These are phyloP conservation scores for Gambusia holbrooki DNA, from an alignment of 2,113 vertebrate genomes.

Conservation along the genomic window DNA sequence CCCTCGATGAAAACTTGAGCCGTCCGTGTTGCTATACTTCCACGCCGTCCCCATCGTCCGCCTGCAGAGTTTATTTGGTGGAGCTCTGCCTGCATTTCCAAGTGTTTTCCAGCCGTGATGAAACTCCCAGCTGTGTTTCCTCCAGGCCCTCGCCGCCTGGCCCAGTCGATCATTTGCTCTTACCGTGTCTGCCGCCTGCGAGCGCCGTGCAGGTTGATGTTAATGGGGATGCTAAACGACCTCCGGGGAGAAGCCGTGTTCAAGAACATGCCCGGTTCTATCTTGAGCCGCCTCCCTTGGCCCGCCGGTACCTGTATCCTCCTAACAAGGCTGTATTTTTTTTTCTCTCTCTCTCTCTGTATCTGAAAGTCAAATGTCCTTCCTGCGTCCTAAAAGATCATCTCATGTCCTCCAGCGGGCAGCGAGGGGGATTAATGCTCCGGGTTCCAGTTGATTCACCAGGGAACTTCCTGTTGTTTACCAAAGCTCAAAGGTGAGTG, in stretches of 20 bases:
- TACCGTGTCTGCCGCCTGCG: conserved; percentile 80
- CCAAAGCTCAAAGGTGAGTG: conserved; percentile 71
- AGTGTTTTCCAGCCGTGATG: conserved; percentile 18
- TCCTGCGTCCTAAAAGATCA: conserved; percentile 33
- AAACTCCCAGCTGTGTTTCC: conserved; percentile 34
- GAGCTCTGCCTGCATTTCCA: conserved; percentile 6
- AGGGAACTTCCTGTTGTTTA: conserved; percentile 63
- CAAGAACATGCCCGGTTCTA: conserved; percentile 66
- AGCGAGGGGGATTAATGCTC: conserved; percentile 18
- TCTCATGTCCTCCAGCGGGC: conserved; percentile 3
- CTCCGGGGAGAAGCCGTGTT: conserved; percentile 73
- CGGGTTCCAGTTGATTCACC: conserved; percentile 38
- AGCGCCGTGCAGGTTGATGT: conserved; percentile 83
- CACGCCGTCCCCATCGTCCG: background rate
- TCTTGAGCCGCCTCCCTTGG: conserved; percentile 12
- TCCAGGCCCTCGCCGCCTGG: background rate
- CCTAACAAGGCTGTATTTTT: conserved; percentile 26
- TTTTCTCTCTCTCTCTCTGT: background rate
- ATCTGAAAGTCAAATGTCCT: conserved; percentile 45
- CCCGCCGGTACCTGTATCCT: conserved; percentile 5
- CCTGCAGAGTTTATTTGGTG: background rate
- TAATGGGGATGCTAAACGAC: conserved; percentile 83
- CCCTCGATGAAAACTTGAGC: background rate
- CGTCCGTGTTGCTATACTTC: background rate
- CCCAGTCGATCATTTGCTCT: conserved; percentile 42